Evolutionary conservation across 2,113 vertebrate species (phyloP), one percentile per base, ranked within the genome.

Genomic region (Opisthocomus hoazin): DNA sequence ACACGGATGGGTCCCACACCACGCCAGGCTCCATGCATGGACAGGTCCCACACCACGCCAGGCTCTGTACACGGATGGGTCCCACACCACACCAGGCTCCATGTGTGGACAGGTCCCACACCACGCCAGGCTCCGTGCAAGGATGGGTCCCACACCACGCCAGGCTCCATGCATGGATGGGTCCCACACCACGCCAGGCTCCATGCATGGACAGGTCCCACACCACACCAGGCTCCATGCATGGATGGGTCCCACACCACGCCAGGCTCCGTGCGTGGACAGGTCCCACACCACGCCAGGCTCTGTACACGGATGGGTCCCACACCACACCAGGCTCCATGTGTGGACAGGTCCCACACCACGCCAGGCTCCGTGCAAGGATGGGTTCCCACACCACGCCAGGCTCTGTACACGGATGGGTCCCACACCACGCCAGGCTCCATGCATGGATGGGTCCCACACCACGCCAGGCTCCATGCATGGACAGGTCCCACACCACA

Each of bases 401-500:
- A 26, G 43, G 36, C 64, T 83, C 76, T 17, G n/a, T n/a, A n/a
- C n/a, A n/a, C n/a, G n/a, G n/a, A n/a, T n/a, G n/a, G 32, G 17
- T 69, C 58, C 61, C 46, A 9, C 27, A 3, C 20, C 4, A 0
- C 39, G 45, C 88, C 64, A 26, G 43, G 36, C 64, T 83, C 76
- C 45, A n/a, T n/a, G n/a, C n/a, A n/a, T n/a, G n/a, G n/a, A n/a
- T n/a, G n/a, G 32, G 17, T 69, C 58, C 61, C 46, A 9, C 27
- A 3, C 20, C 4, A 0, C 39, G 45, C 88, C 64, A 26, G 43
- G 36, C 64, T 83, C 76, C 45, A n/a, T n/a, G n/a, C n/a, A n/a
- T n/a, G n/a, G 16, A 3, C 6, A 8, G 32, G 17, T 69, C 58
- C 61, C 46, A 9, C 27, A 3, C 20, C 4, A 0, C 39, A 39